These are phyloP conservation scores for Alectura lathami DNA, from an alignment of 2,113 vertebrate species.

Conservation along the genomic window DNA sequence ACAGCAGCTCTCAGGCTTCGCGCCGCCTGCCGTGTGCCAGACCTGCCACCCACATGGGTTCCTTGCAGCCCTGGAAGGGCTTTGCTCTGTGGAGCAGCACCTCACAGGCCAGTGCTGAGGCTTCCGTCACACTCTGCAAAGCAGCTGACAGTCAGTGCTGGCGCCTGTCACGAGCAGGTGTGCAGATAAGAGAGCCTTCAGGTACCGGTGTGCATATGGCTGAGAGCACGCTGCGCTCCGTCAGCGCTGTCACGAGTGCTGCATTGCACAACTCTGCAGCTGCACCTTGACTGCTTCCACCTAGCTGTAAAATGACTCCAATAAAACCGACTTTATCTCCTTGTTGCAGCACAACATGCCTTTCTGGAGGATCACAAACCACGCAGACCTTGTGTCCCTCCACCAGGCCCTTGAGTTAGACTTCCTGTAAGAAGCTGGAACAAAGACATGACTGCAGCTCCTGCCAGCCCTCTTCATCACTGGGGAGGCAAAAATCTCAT, in stretches of 20 bases:
- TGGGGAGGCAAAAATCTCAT: slow-evolving; percentile 21
- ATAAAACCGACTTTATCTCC: not conserved
- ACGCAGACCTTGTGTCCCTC: slow-evolving; percentile 93
- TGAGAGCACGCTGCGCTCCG: accelerated
- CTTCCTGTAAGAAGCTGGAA: slow-evolving; percentile 84
- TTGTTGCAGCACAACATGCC: slow-evolving; percentile 96
- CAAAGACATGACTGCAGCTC: not conserved
- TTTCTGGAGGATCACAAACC: slow-evolving; percentile 96
- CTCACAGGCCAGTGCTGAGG: not conserved
- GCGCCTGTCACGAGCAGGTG: not conserved
- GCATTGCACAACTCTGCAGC: not conserved
- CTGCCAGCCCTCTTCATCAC: not conserved
- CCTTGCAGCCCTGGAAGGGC: not conserved
- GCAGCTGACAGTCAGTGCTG: not conserved
- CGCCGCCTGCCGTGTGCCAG: accelerated
- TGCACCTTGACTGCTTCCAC: not conserved
- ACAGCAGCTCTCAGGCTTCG: not conserved
- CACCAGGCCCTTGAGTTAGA: slow-evolving; percentile 97
- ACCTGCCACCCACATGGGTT: accelerated
- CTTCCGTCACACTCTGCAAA: accelerated
- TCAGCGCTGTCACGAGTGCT: not conserved
- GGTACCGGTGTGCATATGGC: accelerated
- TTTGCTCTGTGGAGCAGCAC: not conserved
- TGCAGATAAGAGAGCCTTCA: not conserved
- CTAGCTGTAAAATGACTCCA: not conserved